A percentile compares a stretch with the other conserved stretches of the same genome.
phyloP scores from a whole-genome alignment of 2,113 vertebrate species.

The Plecotus auritus region DNA sequence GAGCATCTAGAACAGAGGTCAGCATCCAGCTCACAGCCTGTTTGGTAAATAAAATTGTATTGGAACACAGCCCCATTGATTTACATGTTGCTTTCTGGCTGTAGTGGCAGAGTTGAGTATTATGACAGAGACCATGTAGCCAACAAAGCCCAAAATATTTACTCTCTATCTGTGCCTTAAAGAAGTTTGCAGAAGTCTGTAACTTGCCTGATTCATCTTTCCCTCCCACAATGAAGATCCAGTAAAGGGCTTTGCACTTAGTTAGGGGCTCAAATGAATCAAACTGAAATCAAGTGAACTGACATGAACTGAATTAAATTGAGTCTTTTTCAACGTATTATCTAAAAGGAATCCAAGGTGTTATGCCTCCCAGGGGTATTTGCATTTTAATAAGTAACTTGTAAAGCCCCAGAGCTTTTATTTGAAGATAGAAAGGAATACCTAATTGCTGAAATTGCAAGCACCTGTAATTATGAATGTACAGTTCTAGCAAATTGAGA shows the following conservation, averaged over 20 bases:
- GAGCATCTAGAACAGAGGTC: neutral
- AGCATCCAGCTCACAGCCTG: neutral
- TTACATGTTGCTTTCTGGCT: neutral
- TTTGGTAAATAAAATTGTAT: neutral
- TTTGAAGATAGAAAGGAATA: constrained; percentile 51
- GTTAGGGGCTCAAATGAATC: constrained; percentile 10
- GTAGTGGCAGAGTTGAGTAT: neutral
- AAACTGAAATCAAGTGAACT: neutral
- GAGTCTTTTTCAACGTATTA: neutral
- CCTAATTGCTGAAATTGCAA: constrained; percentile 50
- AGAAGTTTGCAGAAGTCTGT: neutral
- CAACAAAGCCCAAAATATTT: neutral
- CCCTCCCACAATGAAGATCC: neutral
- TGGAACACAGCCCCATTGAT: neutral
- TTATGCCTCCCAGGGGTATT: constrained; percentile 21
- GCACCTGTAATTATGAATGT: constrained; percentile 44
- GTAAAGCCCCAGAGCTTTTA: constrained; percentile 48
- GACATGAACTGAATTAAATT: constrained; percentile 17
- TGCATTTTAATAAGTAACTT: constrained; percentile 63
- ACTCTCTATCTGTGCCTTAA: neutral
- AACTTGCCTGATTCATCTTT: neutral
- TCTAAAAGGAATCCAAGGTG: constrained; percentile 35
- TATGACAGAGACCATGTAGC: neutral
- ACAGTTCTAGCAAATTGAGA: neutral
- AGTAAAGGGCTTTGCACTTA: neutral